A percentile compares a stretch with the other conserved stretches of the same genome.
Conservation (phyloP, 2,797 vertebrate genomes). For the Threskiornis aethiopicus region DNA sequence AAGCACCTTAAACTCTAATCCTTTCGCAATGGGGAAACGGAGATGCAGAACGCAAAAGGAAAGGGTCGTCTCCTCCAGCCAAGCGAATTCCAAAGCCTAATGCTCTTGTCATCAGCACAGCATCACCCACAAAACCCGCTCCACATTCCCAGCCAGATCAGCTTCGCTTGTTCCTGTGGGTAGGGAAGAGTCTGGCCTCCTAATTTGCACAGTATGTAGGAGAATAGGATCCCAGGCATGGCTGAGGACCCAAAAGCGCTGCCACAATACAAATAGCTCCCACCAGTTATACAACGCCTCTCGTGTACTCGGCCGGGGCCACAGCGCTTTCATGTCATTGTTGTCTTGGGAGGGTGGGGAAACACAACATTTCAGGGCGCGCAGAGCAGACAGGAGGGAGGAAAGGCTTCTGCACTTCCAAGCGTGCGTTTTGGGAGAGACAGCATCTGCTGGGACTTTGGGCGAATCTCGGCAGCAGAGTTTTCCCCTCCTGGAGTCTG, state of each 20-base stretch:
- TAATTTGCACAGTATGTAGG: background rate
- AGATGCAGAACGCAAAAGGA: background rate
- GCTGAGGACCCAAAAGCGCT: background rate
- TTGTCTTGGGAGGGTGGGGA: constrained; percentile 45
- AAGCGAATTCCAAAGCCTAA: background rate
- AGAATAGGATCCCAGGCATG: background rate
- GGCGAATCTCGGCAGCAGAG: background rate
- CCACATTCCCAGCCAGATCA: background rate
- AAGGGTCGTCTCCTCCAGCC: background rate
- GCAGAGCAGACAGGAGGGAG: background rate
- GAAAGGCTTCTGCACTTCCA: constrained; percentile 5
- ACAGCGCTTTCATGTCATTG: constrained; percentile 39
- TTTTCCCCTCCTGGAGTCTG: background rate
- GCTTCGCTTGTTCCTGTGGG: background rate
- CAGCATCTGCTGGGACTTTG: background rate
- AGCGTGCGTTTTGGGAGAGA: background rate
- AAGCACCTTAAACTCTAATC: background rate
- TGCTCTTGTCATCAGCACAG: background rate
- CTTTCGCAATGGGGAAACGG: background rate
- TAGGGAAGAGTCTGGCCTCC: background rate
- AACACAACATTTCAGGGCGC: background rate
- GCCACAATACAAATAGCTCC: constrained; percentile 37
- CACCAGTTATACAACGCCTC: background rate
- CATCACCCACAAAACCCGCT: background rate
- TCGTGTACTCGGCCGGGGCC: background rate